Base-by-base conservation (phyloP, 1,140 invertebrate genomes). In the Lordiphosa clarofinis region DNA sequence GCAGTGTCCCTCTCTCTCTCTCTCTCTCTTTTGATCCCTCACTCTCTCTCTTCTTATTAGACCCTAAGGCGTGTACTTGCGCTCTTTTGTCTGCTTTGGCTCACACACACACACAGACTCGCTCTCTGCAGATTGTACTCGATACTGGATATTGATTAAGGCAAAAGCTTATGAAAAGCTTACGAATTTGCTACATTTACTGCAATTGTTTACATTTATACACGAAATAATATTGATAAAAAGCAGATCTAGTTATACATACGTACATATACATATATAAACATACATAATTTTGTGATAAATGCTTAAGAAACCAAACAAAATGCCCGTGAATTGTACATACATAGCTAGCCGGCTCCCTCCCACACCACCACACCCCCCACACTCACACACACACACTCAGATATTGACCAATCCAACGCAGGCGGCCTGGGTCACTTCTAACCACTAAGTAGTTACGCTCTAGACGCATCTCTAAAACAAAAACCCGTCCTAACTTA, bases 171-270 rank as follows among this genome's bases (percentile, higher is more conserved):
- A 73, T 73, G 73, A 46, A 12, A 28, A 46, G 78, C 78, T 76
- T 84, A 84, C 72, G 75, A 81, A 81, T 81, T 81, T 81, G 75
- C 75, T 81, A 79, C 70, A 74, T 74, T 84, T 84, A 82, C 69
- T 76, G 76, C 78, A 82, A 82, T 84, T 84, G 84, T 82, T 76
- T 84, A 84, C 68, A 59, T 82, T 84, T 75, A 73, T 73, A 76
- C 64, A 58, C 28, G 28, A 31, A 31, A 31, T 31, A 31, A 31
- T 31, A 31, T 31, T 31, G 28, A 31, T 31, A 31, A 31, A 31
- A 8, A 31, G 28, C 28, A 60, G 44, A 64, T 57, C 47, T 63
- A 52, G 38, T 11, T 48, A 39, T 47, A 61, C 42, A 62, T 42
- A 59, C 15, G 52, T 36, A 59, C 37, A 63, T 43, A 61, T 40